phyloP scores from a whole-genome alignment of 2,888 invertebrate species.

The Brenthis hecate region DNA sequence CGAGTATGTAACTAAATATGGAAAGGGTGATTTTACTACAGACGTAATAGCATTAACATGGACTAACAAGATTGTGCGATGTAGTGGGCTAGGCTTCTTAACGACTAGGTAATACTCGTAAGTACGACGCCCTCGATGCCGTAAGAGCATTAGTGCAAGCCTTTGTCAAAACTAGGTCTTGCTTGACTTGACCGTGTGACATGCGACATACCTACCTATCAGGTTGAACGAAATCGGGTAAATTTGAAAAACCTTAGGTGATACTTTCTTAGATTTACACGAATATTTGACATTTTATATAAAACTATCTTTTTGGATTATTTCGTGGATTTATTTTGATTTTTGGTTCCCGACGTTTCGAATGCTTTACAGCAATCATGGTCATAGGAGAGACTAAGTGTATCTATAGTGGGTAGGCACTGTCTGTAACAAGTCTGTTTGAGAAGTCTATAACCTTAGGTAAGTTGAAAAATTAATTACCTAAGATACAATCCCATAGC shows the following conservation, averaged over 20 bases:
- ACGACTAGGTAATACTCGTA: slow-evolving; percentile 66
- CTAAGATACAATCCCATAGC: too few species aligned
- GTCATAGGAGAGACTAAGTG: too few species aligned
- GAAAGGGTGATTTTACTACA: slow-evolving; percentile 40
- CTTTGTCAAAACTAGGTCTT: slow-evolving; percentile 35
- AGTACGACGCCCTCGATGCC: slow-evolving; percentile 69
- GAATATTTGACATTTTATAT: too few species aligned
- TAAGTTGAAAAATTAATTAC: too few species aligned
- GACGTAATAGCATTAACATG: slow-evolving; percentile 49
- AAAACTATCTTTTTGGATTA: too few species aligned
- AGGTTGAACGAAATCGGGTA: neutral
- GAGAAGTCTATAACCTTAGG: too few species aligned
- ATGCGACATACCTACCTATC: neutral
- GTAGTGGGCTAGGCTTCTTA: slow-evolving; percentile 72
- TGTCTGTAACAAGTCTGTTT: too few species aligned
- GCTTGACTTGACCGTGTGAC: slow-evolving; percentile 24
- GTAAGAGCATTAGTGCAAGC: slow-evolving; percentile 70
- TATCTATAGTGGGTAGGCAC: too few species aligned
- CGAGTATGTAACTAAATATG: slow-evolving; percentile 34
- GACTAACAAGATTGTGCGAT: slow-evolving; percentile 68
- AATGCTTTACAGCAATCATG: too few species aligned
- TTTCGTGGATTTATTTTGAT: too few species aligned
- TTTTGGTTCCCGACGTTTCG: too few species aligned
- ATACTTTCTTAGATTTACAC: too few species aligned
- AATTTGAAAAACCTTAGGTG: neutral